A percentile compares a stretch with the other conserved stretches of the same genome.
Evolutionary conservation across 2,888 invertebrate species (phyloP).

Genomic region (Eurois occulta): DNA sequence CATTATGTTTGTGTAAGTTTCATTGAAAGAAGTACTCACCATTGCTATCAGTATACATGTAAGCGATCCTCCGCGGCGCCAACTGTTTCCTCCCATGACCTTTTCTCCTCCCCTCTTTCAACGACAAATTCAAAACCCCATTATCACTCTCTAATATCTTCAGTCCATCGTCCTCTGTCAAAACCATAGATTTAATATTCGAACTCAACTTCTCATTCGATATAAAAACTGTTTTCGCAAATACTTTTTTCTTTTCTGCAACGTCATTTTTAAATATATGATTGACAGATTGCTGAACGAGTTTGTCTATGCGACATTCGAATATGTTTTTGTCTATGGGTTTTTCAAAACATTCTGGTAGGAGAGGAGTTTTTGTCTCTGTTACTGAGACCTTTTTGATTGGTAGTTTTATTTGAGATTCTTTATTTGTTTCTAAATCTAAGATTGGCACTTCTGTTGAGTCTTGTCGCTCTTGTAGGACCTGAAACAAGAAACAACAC

Average conservation of each 20-base stretch:
- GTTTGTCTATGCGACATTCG: slow-evolving; percentile 85
- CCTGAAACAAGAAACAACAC: slow-evolving; percentile 70
- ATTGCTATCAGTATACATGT: slow-evolving; percentile 75
- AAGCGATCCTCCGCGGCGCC: slow-evolving; percentile 84
- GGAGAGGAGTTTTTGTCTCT: slow-evolving; percentile 69
- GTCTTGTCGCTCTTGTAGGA: slow-evolving; percentile 78
- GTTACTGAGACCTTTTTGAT: slow-evolving; percentile 65
- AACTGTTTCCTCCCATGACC: slow-evolving; percentile 86
- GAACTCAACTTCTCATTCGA: slow-evolving; percentile 73
- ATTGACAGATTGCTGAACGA: slow-evolving; percentile 86
- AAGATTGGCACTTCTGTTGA: slow-evolving; percentile 77
- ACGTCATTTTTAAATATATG: slow-evolving; percentile 81
- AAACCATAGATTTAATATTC: slow-evolving; percentile 71
- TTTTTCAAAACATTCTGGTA: slow-evolving; percentile 71
- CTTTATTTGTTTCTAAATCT: slow-evolving; percentile 65
- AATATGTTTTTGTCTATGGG: slow-evolving; percentile 73
- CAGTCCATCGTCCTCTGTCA: slow-evolving; percentile 64
- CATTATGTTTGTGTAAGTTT: no score
- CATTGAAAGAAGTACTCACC: slow-evolving; percentile 72
- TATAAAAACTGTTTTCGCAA: slow-evolving; percentile 86
- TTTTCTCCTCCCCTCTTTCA: slow-evolving; percentile 82
- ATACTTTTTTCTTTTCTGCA: slow-evolving; percentile 79
- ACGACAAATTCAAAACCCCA: slow-evolving; percentile 84
- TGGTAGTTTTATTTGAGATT: slow-evolving; percentile 70
- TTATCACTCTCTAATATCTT: slow-evolving; percentile 68